Base-by-base conservation (phyloP, 2,113 vertebrate species). In the Petromus typicus region DNA sequence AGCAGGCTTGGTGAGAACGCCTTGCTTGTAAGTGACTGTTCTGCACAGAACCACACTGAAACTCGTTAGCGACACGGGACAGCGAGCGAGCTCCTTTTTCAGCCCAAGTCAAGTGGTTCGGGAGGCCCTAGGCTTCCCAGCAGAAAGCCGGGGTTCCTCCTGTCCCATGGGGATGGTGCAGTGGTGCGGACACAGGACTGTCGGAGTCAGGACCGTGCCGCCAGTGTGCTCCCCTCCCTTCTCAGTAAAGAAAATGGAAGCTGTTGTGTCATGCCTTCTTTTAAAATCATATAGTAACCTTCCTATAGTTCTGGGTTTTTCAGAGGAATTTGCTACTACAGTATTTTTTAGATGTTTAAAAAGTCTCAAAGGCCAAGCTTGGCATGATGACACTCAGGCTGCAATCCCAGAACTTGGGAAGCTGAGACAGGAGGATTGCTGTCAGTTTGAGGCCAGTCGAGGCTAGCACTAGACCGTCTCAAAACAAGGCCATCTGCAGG, bases 301-400 rank as follows among this genome's bases (percentile, higher is more conserved):
- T 93, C 73, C 27, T 79, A 83, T 48, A 80, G 34, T 66, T 57
- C 14, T 94, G n/a, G 71, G 40, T 88, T 92, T 88, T 85, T 37
- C 85, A 54, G 71, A 79, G 9, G 81, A 78, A 59, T 95, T 96
- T 95, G 61, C 76, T 92, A 75, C 37, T 81, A 34, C 43, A 48
- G 73, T 75, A 82, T 89, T 84, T 96, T 95, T 96, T 78, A 90
- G 54, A 7, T 95, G 84, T 93, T 61, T 95, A 86, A 94, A 71
- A 87, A 67, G 37, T 66, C 51, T 63, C 32, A 25, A 87, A 84
- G 73, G 54, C 67, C 43, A 63, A 73, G 14, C 43, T 8, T 25
- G 71, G 25, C 25, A 4, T 75, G 18, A 17, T 69, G n/a, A 32
- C 18, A 20, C 66, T 7, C n/a, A 9, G 17, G 17, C 67, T 37